Conservation (phyloP, 2,888 invertebrate species). For the Micropterix aruncella region DNA sequence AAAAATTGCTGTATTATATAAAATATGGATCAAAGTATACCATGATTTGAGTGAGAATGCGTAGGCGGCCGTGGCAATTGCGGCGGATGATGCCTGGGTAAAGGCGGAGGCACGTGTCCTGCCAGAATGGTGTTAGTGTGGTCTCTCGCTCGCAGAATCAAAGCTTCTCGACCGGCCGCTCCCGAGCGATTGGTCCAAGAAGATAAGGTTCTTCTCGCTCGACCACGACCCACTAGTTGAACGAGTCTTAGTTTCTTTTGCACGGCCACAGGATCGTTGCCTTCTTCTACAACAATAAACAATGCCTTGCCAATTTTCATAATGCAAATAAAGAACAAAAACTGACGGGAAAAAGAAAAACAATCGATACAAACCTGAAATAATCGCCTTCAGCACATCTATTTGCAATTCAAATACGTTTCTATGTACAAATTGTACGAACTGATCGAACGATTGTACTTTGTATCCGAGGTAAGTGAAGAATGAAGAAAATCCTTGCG, state of each 20-base stretch:
- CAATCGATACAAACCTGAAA: constrained; percentile 43
- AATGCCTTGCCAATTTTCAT: not conserved
- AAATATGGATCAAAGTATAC: no score
- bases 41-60: no score
- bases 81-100: not conserved
- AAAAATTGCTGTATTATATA: no score
- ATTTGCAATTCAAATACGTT: constrained; percentile 79
- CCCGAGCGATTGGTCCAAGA: constrained; percentile 37
- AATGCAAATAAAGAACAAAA: constrained; percentile 1
- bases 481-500: constrained; percentile 80
- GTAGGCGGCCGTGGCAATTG: no score
- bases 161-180: constrained; percentile 50
- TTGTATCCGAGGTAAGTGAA: constrained; percentile 77
- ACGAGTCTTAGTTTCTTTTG: constrained; percentile 59
- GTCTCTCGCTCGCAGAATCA: constrained; percentile 65
- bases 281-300: constrained; percentile 35
- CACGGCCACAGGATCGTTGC: constrained; percentile 41
- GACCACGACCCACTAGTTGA: constrained; percentile 58
- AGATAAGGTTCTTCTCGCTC: constrained; percentile 63
- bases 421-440: constrained; percentile 70
- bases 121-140: constrained; percentile 70
- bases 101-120: constrained; percentile 30
- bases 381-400: constrained; percentile 73
- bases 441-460: constrained; percentile 61
- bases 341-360: constrained; percentile 4